Evolutionary conservation across 2,113 vertebrate species (phyloP).

Genomic region (Perca schrenkii): DNA sequence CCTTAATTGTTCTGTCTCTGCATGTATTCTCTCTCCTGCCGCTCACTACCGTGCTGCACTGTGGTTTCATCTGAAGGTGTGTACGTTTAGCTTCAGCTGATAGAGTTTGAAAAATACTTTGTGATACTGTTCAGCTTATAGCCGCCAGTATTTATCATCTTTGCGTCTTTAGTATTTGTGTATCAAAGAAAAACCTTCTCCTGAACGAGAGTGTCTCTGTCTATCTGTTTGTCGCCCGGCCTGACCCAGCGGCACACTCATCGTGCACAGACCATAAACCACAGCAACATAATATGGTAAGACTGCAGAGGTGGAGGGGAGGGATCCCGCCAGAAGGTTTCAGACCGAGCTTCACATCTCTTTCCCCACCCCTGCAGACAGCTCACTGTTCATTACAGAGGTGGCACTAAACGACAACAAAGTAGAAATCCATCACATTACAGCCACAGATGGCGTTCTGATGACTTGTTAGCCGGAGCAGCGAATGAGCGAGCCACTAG

Average conservation of each 20-base stretch:
- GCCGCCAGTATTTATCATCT: background rate
- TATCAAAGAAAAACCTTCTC: background rate
- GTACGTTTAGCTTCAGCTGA: background rate
- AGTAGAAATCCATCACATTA: conserved; percentile 29
- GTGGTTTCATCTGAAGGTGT: background rate
- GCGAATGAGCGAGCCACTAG: conserved; percentile 6
- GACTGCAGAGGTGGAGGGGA: conserved; percentile 19
- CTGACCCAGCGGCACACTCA: conserved; percentile 53
- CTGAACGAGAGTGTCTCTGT: background rate
- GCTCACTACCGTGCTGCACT: background rate
- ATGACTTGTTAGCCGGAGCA: conserved; percentile 45
- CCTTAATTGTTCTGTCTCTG: background rate
- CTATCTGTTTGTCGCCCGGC: conserved; percentile 11
- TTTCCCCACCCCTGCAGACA: background rate
- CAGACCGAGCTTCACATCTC: background rate
- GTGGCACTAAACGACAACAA: conserved; percentile 39
- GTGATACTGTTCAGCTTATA: background rate
- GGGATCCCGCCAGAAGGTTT: conserved; percentile 38
- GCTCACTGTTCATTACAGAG: conserved; percentile 39
- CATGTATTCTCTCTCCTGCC: conserved; percentile 11
- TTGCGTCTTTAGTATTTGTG: background rate
- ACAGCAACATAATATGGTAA: conserved; percentile 50
- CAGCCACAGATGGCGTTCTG: conserved; percentile 7
- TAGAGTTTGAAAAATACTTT: background rate
- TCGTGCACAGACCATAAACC: conserved; percentile 68